Evolutionary conservation across 2,797 vertebrate genomes (phyloP).

Genomic region (Tarsius wallacei): DNA sequence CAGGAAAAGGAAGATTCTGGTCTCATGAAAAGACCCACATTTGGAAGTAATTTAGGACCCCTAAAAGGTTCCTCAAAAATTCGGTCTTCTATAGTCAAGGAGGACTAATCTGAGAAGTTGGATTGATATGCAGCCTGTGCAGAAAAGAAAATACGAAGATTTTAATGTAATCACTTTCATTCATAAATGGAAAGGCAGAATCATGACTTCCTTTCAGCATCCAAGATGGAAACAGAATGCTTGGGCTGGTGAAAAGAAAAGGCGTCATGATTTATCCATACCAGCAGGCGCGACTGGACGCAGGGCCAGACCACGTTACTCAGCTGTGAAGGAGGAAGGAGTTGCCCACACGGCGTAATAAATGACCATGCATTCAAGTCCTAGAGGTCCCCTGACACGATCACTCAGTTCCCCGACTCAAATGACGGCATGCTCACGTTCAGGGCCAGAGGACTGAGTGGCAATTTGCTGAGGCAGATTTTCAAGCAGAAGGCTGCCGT

Average conservation of each 20-base stretch:
- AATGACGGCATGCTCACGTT: background rate
- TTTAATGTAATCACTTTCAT: conserved; percentile 9
- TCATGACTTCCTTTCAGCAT: conserved; percentile 45
- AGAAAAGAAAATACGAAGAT: background rate
- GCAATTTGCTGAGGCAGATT: background rate
- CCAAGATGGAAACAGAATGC: background rate
- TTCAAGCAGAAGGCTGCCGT: conserved; percentile 4
- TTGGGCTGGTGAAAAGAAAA: background rate
- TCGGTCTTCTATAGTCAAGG: background rate
- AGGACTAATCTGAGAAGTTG: background rate
- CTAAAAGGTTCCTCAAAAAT: background rate
- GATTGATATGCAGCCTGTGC: background rate
- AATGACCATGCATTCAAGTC: background rate
- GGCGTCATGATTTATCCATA: background rate
- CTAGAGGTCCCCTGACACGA: background rate
- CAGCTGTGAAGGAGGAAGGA: background rate
- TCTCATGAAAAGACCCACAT: background rate
- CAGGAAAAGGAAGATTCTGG: background rate
- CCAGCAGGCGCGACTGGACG: background rate
- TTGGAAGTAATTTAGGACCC: background rate
- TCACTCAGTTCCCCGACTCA: background rate
- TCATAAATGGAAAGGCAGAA: conserved; percentile 54
- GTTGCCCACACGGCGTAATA: background rate
- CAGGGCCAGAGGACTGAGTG: background rate
- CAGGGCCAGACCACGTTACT: background rate